A percentile compares a stretch with the other conserved stretches of the same genome.
phyloP scores from a whole-genome alignment of 2,797 vertebrate genomes.

The Phrynocephalus forsythii region DNA sequence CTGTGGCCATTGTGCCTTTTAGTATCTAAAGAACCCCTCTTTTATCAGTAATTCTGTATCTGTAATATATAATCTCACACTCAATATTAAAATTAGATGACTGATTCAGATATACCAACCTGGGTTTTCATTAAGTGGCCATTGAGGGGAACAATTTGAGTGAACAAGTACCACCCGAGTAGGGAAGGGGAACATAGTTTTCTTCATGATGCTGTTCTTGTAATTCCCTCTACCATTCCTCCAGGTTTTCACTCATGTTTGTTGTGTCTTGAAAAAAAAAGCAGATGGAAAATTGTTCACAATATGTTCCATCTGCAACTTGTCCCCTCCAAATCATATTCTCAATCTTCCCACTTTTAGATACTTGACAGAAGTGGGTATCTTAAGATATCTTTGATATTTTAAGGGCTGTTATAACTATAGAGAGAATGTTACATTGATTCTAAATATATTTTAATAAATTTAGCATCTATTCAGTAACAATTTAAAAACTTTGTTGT shows the following conservation, averaged over 20 bases:
- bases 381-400: not conserved
- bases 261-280: not conserved
- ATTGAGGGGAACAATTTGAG: not conserved
- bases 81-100: no score
- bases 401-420: not conserved
- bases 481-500: constrained; percentile 6
- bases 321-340: not conserved
- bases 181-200: not conserved
- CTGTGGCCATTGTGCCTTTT: no score
- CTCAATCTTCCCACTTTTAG: not conserved
- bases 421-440: not conserved
- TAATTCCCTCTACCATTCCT: not conserved
- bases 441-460: not conserved
- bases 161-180: not conserved
- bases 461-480: not conserved
- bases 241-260: not conserved
- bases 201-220: not conserved
- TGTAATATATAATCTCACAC: no score
- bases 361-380: not conserved
- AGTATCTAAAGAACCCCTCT: no score
- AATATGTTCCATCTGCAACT: not conserved
- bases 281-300: not conserved
- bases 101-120: no score
- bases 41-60: no score
- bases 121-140: not conserved